phyloP scores from a whole-genome alignment of 1,140 invertebrate species.

The Apolygus lucorum region DNA sequence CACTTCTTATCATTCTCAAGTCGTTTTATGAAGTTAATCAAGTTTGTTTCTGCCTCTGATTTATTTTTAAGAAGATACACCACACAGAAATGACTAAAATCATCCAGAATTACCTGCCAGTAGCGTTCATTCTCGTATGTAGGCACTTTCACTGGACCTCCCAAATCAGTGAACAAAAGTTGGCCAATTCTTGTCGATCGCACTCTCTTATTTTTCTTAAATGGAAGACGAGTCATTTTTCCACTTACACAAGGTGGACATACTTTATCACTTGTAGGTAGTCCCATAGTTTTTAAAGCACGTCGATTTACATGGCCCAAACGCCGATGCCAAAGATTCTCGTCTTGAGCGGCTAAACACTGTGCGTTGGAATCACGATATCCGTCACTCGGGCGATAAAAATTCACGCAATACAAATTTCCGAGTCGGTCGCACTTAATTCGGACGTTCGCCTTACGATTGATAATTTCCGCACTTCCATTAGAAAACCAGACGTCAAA shows the following conservation, averaged over 20 bases:
- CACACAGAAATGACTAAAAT: background rate
- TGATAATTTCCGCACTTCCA: too few relatives aligned
- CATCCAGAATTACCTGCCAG: background rate
- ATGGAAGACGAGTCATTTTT: background rate
- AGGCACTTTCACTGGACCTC: background rate
- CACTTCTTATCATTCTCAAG: background rate
- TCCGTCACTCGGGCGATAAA: too few relatives aligned
- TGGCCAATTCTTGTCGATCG: background rate
- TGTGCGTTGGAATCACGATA: too few relatives aligned
- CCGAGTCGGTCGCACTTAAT: too few relatives aligned
- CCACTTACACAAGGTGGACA: background rate
- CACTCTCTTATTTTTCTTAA: background rate
- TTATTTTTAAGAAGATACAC: background rate
- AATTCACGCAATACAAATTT: too few relatives aligned
- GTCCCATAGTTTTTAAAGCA: background rate
- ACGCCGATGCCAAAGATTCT: background rate
- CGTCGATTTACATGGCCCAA: background rate
- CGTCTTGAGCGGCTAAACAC: too few relatives aligned
- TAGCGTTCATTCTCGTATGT: background rate
- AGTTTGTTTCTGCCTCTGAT: background rate
- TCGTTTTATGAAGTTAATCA: background rate
- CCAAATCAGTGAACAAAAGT: background rate
- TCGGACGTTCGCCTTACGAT: too few relatives aligned
- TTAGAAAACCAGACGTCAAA: too few relatives aligned
- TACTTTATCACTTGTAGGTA: background rate